Conservation (phyloP, 2,888 invertebrate genomes). For the Desoria tigrina region DNA sequence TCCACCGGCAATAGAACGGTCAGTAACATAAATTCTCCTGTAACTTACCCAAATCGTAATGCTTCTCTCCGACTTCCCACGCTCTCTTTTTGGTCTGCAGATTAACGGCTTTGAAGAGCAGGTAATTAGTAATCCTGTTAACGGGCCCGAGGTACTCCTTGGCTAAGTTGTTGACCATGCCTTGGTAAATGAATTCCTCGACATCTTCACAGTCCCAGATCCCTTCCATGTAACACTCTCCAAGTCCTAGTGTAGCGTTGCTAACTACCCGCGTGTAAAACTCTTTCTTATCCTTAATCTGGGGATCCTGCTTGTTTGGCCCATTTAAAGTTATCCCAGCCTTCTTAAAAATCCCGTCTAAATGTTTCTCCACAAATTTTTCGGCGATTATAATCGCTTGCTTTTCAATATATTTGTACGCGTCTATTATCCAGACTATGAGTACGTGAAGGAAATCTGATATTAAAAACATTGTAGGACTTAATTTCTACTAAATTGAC, state of each 20-base stretch:
- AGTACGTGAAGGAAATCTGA: background rate
- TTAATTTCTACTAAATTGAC: too few relatives aligned
- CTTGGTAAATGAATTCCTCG: slow-evolving; percentile 42
- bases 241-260: slow-evolving; percentile 41
- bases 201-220: slow-evolving; percentile 23
- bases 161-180: slow-evolving; percentile 34
- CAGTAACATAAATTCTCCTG: background rate
- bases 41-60: slow-evolving; percentile 40
- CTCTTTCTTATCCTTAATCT: slow-evolving; percentile 40
- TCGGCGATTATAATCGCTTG: background rate
- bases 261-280: slow-evolving; percentile 39
- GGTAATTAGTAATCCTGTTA: slow-evolving; percentile 39
- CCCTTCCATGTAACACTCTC: slow-evolving; percentile 47
- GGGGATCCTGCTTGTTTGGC: slow-evolving; percentile 30
- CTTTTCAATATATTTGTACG: slow-evolving; percentile 14
- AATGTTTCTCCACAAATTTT: slow-evolving; percentile 13
- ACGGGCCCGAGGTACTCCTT: slow-evolving; percentile 36
- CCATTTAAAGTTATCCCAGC: slow-evolving; percentile 33
- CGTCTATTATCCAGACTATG: background rate
- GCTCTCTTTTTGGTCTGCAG: slow-evolving; percentile 42
- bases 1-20: too few relatives aligned
- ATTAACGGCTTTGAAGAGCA: slow-evolving; percentile 45
- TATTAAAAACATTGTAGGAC: too few relatives aligned
- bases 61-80: slow-evolving; percentile 47
- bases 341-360: slow-evolving; percentile 27